Conservation (phyloP, 2,113 vertebrate species). For the Scalopus aquaticus region DNA sequence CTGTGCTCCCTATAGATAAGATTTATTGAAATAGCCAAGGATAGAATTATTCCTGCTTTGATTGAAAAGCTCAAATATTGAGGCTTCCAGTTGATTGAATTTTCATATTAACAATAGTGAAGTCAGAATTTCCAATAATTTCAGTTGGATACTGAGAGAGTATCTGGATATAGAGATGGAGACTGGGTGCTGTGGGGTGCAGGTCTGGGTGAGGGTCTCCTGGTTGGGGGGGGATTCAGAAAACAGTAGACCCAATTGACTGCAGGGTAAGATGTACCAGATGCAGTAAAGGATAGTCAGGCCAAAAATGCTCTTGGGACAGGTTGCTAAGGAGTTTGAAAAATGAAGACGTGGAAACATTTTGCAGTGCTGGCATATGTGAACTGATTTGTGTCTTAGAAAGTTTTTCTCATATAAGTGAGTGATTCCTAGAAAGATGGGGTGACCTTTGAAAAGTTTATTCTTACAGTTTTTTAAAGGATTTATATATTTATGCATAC, state of each 20-base stretch:
- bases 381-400: background rate
- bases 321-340: background rate
- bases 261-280: background rate
- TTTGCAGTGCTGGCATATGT: background rate
- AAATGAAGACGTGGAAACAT: background rate
- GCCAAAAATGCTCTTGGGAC: background rate
- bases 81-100: background rate
- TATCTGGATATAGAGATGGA: background rate
- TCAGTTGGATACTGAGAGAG: background rate
- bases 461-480: background rate
- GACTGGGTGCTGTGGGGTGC: background rate
- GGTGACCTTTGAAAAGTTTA: background rate
- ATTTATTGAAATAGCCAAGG: background rate
- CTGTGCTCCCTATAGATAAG: background rate
- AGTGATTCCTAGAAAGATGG: background rate
- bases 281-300: background rate
- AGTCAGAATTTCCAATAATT: background rate
- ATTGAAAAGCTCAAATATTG: background rate
- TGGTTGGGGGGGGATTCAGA: background rate
- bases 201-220: background rate
- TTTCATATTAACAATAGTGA: background rate
- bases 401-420: background rate
- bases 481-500: no score
- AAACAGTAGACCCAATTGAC: background rate
- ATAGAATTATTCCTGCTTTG: background rate